Evolutionary conservation across 2,888 invertebrate genomes (phyloP), one percentile per base, ranked within the genome.

Genomic region (Nomada ferruginata): DNA sequence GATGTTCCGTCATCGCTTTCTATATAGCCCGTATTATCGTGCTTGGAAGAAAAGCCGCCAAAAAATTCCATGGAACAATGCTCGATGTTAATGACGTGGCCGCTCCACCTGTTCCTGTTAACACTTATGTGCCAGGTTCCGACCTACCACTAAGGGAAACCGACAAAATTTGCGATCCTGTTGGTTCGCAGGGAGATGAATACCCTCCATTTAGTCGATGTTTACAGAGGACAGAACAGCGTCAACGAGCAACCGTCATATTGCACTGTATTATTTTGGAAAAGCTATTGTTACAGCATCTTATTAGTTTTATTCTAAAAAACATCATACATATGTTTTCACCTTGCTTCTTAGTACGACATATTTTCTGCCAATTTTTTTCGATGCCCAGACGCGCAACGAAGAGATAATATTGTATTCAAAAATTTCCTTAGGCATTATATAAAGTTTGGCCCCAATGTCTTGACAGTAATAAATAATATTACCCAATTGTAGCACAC

Each of bases 1-100:
- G 80, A 72, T 77, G 71, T 53, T 72, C 72, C 57, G 77, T 72
- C 80, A 52, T 57, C 77, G 72, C 57, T 63, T 59, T 42, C 72
- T 29, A 13, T 42, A 53, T 63, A 68, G 66, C 55, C 61, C 61
- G 74, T 72, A 68, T 72, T 72, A 57, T 50, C 23, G 15, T 23
- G 26, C 23, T 13, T 64, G 80, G 72, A 77, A 80, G 71, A 44
- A 52, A 23, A 26, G 42, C 42, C 47, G 47, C 57, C 71, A 63
- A 80, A 80, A 71, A 61, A 52, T 66, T 57, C 18, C 52, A 18
- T 4, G 55, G 9, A 55, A 78, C 78, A 68, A 78, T 78, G 57
- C 55, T 29, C n/a, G 63, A 63, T 68, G 77, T 65, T 72, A 72
- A 80, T 68, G 80, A 66, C 72, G 42, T 10, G 55, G 42, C 7